Conservation (phyloP, 1,140 invertebrate genomes). For the Aphidius ervi region DNA sequence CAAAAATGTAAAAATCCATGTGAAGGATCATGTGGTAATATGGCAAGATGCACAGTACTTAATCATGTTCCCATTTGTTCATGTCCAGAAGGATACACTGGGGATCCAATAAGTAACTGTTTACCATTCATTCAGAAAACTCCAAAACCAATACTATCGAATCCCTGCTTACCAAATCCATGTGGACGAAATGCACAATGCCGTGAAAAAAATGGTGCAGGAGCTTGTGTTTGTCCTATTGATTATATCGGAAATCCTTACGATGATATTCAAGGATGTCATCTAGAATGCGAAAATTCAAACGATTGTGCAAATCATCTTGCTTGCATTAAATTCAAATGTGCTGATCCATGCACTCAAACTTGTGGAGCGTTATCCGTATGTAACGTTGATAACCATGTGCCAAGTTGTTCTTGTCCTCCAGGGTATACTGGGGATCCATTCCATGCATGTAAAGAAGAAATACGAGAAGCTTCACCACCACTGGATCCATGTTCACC, state of each 20-base stretch:
- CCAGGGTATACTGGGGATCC: slow-evolving; percentile 73
- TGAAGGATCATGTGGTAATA: slow-evolving; percentile 68
- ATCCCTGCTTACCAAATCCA: slow-evolving; percentile 70
- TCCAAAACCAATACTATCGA: slow-evolving; percentile 52
- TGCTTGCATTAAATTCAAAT: slow-evolving; percentile 71
- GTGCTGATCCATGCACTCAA: slow-evolving; percentile 71
- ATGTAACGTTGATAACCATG: slow-evolving; percentile 69
- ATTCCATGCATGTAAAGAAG: slow-evolving; percentile 60
- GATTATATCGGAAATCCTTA: slow-evolving; percentile 78
- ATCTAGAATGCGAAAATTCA: slow-evolving; percentile 72
- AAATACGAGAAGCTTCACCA: slow-evolving; percentile 30
- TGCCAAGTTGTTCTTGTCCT: slow-evolving; percentile 72
- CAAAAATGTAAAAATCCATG: slow-evolving; percentile 79
- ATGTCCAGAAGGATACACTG: slow-evolving; percentile 69
- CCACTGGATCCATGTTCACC: slow-evolving; percentile 53
- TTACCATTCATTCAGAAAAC: slow-evolving; percentile 44
- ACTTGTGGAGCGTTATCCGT: slow-evolving; percentile 70
- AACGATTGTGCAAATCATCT: slow-evolving; percentile 67
- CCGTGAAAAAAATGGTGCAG: slow-evolving; percentile 68
- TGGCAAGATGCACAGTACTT: slow-evolving; percentile 70
- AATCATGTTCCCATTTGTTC: slow-evolving; percentile 73
- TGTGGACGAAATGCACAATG: slow-evolving; percentile 78
- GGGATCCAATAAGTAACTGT: slow-evolving; percentile 70
- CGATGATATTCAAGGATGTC: slow-evolving; percentile 60
- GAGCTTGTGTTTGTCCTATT: slow-evolving; percentile 69